phyloP scores from a whole-genome alignment of 1,140 invertebrate species.

The Lepidurus apus region DNA sequence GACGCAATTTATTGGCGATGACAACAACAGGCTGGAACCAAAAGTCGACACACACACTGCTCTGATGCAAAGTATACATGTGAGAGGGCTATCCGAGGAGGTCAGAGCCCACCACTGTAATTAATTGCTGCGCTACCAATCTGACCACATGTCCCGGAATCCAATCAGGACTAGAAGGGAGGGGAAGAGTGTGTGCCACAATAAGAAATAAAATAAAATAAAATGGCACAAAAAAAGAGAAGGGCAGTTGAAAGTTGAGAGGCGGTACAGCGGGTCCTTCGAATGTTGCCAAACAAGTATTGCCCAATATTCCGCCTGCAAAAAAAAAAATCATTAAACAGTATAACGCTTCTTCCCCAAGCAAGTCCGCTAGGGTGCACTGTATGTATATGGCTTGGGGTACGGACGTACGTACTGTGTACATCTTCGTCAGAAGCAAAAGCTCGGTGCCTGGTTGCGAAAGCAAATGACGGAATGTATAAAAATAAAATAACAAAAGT shows the following conservation, averaged over 20 bases:
- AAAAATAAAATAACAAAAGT: background rate
- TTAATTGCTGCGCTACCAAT: slow-evolving; percentile 19
- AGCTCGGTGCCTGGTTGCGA: background rate
- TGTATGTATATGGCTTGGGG: background rate
- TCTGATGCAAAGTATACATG: background rate
- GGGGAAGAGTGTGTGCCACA: background rate
- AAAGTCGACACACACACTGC: background rate
- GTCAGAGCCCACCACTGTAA: slow-evolving; percentile 6
- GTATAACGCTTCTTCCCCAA: background rate
- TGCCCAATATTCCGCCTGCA: slow-evolving; percentile 1
- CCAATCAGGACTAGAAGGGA: slow-evolving; percentile 1
- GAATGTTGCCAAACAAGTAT: background rate
- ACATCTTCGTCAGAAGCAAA: background rate
- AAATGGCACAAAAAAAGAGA: background rate
- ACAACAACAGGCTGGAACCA: background rate
- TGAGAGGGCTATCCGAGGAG: background rate
- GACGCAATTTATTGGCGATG: slow-evolving; percentile 15
- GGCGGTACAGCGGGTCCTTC: background rate
- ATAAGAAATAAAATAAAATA: background rate
- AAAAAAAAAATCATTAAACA: slow-evolving; percentile 6
- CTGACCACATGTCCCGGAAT: slow-evolving; percentile 12
- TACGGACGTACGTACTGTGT: background rate
- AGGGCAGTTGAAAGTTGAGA: background rate
- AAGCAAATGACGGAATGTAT: background rate
- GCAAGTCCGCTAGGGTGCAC: background rate